Evolutionary conservation across 2,113 vertebrate species (phyloP), one percentile per base, ranked within the genome.

Genomic region (Proterorhinus semilunaris): DNA sequence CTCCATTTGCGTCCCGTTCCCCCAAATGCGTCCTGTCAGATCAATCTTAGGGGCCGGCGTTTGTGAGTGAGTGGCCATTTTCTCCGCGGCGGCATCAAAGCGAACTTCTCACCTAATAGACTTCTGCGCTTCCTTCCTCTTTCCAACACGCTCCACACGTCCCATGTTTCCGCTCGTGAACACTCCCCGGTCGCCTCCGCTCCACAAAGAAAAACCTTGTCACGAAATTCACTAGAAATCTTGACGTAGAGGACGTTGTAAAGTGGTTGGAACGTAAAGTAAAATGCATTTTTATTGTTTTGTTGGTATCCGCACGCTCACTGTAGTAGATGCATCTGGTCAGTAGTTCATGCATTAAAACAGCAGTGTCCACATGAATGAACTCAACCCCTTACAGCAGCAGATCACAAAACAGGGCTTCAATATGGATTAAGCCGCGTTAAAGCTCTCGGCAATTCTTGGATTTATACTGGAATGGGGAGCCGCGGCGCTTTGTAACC

Each of bases 41-140:
- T 79, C 69, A 80, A 71, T 83, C 79, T 80, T 79, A 74, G 85
- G 63, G 72, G 72, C 65, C 66, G 76, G 63, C 76, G 68, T 80
- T 78, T 80, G 66, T 73, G 79, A 71, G 77, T 75, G 73, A 82
- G 75, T n/a, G n/a, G 77, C 45, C 75, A 71, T 83, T 85, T 82
- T 36, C 27, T 36, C 27, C 27, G 80, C 70, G 15, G 36, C 42
- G 8, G 55, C 75, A 81, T 76, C 69, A 75, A 69, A 77, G 79
- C 69, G 66, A 71, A 67, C 74, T 64, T 76, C 62, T 81, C 64
- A 65, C 65, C 63, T 74, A 69, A 68, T 81, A 65, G 47, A 36
- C 72, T n/a, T n/a, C n/a, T 78, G 83, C 51, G 8, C 58, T 61
- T 61, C 58, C 58, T 52, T 62, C 69, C 78, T 81, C 84, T 76